These are phyloP conservation scores for Oppia nitens DNA, from an alignment of 1,140 invertebrate genomes.

Conservation along the genomic window DNA sequence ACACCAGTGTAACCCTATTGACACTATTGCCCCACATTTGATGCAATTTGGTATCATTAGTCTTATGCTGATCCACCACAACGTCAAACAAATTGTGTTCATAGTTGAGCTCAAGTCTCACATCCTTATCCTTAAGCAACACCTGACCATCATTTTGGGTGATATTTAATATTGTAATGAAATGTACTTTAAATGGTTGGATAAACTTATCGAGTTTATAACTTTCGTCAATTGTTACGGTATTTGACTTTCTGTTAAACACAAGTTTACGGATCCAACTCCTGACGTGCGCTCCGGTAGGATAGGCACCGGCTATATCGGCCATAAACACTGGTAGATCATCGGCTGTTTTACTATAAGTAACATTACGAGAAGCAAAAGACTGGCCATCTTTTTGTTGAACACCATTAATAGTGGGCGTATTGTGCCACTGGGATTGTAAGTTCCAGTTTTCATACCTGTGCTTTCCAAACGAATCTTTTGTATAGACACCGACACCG, in stretches of 20 bases:
- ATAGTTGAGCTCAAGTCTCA: background rate
- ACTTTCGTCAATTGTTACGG: background rate
- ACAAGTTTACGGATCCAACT: background rate
- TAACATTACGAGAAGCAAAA: background rate
- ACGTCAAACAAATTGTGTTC: background rate
- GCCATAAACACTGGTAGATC: background rate
- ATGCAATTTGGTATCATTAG: background rate
- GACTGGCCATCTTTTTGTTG: background rate
- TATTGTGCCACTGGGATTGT: background rate
- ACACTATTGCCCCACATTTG: background rate
- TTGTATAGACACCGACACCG: background rate
- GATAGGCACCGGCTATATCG: slow-evolving; percentile 8
- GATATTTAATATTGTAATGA: background rate
- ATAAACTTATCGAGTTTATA: background rate
- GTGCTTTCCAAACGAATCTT: background rate
- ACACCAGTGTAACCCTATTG: background rate
- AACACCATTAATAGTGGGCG: slow-evolving; percentile 1
- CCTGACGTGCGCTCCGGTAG: background rate
- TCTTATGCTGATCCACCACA: background rate
- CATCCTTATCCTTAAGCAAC: background rate
- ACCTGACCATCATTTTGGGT: background rate
- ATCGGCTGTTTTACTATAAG: background rate
- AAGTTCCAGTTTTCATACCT: background rate
- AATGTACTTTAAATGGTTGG: background rate
- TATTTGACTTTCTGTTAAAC: background rate